Conservation (phyloP, 2,888 invertebrate genomes). For the Lagria hirta region DNA sequence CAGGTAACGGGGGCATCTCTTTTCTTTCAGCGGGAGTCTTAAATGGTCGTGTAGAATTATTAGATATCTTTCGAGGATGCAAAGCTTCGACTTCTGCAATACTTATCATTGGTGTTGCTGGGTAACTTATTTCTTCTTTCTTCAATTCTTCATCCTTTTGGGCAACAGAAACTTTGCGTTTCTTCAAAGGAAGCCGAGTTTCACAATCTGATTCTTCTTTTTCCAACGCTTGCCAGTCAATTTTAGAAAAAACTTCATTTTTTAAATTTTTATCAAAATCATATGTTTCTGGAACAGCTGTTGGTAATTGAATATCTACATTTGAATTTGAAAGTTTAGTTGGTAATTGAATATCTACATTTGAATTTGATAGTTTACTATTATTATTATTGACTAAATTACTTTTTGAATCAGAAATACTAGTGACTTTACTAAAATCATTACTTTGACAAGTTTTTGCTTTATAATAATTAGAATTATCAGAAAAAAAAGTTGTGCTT, state of each 20-base stretch:
- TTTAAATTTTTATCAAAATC: conserved; percentile 34
- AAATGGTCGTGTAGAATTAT: conserved; percentile 34
- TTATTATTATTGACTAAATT: conserved; percentile 9
- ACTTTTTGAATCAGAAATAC: conserved; percentile 2
- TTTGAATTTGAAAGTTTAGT: too few species aligned
- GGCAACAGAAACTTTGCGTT: conserved; percentile 41
- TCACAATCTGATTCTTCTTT: conserved; percentile 39
- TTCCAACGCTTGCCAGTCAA: conserved; percentile 26
- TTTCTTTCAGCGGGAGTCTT: conserved; percentile 51
- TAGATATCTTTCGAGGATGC: conserved; percentile 26
- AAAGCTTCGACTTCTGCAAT: conserved; percentile 49
- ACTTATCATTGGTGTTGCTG: conserved; percentile 50
- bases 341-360: neutral
- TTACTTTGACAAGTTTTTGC: conserved; percentile 24
- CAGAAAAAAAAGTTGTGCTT: conserved; percentile 15
- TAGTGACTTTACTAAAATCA: conserved; percentile 7
- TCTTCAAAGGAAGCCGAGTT: conserved; percentile 45
- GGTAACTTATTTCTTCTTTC: conserved; percentile 46
- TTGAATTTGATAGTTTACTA: too few species aligned
- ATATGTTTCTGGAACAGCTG: conserved; percentile 35
- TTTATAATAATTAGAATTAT: conserved; percentile 26
- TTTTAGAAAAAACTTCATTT: conserved; percentile 30
- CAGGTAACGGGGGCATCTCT: conserved; percentile 44
- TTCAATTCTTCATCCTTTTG: conserved; percentile 26
- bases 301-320: conserved; percentile 28